A percentile compares a stretch with the other conserved stretches of the same genome.
These are phyloP conservation scores for Drosophila paranaensis DNA, from an alignment of 2,888 invertebrate species.

Conservation along the genomic window DNA sequence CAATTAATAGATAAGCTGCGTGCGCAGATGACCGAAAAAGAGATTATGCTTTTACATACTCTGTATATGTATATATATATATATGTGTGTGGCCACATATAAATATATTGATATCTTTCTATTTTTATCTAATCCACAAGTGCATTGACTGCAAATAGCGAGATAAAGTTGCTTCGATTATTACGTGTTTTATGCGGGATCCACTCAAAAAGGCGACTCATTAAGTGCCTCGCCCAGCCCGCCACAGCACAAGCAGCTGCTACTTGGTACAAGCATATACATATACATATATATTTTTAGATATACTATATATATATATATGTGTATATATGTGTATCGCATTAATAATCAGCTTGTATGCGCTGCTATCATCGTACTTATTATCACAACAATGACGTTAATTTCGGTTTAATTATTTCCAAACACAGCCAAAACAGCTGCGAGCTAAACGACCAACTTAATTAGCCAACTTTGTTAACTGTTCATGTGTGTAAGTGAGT, in stretches of 20 bases:
- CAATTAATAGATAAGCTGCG: conserved; percentile 51
- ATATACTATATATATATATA: background rate
- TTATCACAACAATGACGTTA: conserved; percentile 54
- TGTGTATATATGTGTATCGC: conserved; percentile 1
- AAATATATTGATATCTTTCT: background rate
- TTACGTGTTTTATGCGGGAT: conserved; percentile 47
- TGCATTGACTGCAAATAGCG: conserved; percentile 32
- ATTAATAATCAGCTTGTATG: conserved; percentile 48
- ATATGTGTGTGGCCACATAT: background rate
- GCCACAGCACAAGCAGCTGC: conserved; percentile 3
- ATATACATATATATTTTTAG: conserved; percentile 13
- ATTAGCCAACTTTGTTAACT: conserved; percentile 33
- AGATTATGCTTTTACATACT: conserved; percentile 31
- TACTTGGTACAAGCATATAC: conserved; percentile 9
- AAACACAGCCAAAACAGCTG: conserved; percentile 30
- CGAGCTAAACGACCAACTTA: conserved; percentile 36
- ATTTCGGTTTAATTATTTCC: conserved; percentile 46
- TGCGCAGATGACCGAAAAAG: conserved; percentile 18
- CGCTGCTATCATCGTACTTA: conserved; percentile 17
- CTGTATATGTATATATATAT: no score
- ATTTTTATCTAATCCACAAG: conserved; percentile 48
- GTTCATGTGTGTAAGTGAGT: conserved; percentile 1
- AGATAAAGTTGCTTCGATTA: conserved; percentile 40
- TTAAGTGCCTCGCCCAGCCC: conserved; percentile 7
- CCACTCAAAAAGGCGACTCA: conserved; percentile 34